Evolutionary conservation across 2,888 invertebrate genomes (phyloP).

Genomic region (Drosophila borborema): DNA sequence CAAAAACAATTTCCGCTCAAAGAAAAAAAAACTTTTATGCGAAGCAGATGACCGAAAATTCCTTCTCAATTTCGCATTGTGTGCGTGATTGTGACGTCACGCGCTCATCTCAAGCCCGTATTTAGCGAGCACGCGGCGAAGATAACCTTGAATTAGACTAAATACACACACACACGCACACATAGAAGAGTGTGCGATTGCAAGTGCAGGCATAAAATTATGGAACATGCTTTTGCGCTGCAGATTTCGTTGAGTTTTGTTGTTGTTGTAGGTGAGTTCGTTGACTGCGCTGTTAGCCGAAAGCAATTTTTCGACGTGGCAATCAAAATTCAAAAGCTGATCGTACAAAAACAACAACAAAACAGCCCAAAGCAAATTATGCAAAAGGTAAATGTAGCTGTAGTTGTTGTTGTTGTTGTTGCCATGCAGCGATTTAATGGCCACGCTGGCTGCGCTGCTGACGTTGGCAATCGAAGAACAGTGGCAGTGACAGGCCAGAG

Average conservation of each 20-base stretch:
- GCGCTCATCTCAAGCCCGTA: conserved; percentile 37
- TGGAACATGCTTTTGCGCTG: conserved; percentile 40
- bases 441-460: conserved; percentile 72
- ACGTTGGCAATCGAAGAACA: conserved; percentile 59
- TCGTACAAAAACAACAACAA: conserved; percentile 14
- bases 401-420: conserved; percentile 26
- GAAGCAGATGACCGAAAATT: background rate
- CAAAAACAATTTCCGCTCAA: conserved; percentile 4
- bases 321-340: conserved; percentile 46
- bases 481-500: conserved; percentile 10
- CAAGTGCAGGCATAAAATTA: conserved; percentile 39
- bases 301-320: conserved; percentile 46
- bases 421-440: conserved; percentile 50
- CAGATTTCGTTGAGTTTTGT: conserved; percentile 23
- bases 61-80: background rate
- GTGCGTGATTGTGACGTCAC: conserved; percentile 35
- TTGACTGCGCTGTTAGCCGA: conserved; percentile 40
- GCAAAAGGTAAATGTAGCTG: conserved; percentile 36
- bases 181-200: conserved; percentile 7
- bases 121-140: conserved; percentile 42
- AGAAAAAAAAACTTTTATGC: background rate
- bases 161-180: conserved; percentile 4
- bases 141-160: conserved; percentile 64
- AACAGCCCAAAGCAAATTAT: conserved; percentile 29
- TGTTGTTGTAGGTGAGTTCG: conserved; percentile 35